Conservation (phyloP, 2,797 vertebrate species). For the Myotis daubentonii region DNA sequence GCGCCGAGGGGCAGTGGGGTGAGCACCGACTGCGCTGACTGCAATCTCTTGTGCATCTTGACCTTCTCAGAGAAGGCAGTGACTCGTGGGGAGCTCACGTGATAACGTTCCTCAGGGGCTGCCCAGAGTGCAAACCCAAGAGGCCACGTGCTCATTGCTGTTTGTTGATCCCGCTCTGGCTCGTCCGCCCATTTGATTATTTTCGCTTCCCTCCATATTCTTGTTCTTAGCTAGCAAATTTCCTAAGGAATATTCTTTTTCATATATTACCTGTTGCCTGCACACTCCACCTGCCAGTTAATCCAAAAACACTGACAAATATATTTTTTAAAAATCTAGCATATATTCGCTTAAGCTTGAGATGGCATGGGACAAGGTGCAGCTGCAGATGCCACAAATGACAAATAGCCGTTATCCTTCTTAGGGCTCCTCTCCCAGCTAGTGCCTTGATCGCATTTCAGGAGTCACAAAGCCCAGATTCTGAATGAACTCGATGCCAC, state of each 20-base stretch:
- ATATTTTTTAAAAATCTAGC: not conserved
- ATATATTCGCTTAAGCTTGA: not conserved
- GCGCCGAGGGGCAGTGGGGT: not conserved
- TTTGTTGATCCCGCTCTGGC: constrained; percentile 56
- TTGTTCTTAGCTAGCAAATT: constrained; percentile 2
- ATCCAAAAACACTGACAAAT: not conserved
- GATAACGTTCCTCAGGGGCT: constrained; percentile 65
- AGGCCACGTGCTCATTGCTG: not conserved
- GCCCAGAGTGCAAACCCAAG: not conserved
- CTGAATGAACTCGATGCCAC: constrained; percentile 19
- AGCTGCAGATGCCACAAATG: constrained; percentile 61
- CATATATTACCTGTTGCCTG: not conserved
- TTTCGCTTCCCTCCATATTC: not conserved
- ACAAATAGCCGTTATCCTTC: constrained; percentile 45
- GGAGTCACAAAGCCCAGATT: constrained; percentile 55
- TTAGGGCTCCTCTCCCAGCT: not conserved
- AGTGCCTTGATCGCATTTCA: constrained; percentile 70
- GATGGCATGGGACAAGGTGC: constrained; percentile 38
- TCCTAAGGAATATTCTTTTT: not conserved
- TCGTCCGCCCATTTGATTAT: constrained; percentile 2
- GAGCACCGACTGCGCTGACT: accelerated
- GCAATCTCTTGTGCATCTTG: constrained; percentile 65
- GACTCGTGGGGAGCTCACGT: constrained; percentile 63
- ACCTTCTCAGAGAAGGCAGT: constrained; percentile 64
- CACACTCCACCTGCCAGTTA: not conserved